These are phyloP conservation scores for Caenorhabditis parvicauda DNA, from an alignment of 2,888 invertebrate species.

Conservation along the genomic window DNA sequence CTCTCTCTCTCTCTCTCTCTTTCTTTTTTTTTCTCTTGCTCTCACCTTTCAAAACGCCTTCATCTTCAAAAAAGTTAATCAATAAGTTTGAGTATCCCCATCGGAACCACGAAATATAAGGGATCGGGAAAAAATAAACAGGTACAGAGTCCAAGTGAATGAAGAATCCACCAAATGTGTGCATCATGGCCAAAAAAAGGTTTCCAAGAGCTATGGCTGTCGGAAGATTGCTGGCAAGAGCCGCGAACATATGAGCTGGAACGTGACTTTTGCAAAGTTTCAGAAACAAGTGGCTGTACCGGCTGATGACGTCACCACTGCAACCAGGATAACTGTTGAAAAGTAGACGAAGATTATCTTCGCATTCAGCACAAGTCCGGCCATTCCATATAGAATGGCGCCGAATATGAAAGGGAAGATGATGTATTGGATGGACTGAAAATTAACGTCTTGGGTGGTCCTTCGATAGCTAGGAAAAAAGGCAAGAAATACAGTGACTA, in stretches of 20 bases:
- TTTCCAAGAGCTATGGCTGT: slow-evolving; percentile 25
- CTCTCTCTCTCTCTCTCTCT: background rate
- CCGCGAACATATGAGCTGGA: slow-evolving; percentile 25
- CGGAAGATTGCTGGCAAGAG: slow-evolving; percentile 18
- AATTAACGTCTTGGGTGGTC: slow-evolving; percentile 47
- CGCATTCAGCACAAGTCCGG: slow-evolving; percentile 68
- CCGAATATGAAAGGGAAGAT: slow-evolving; percentile 80
- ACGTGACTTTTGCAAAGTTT: background rate
- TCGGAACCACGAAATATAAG: slow-evolving; percentile 63
- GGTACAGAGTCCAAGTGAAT: slow-evolving; percentile 46
- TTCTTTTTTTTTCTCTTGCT: slow-evolving; percentile 9
- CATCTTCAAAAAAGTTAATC: too few species aligned
- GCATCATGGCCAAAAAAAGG: slow-evolving; percentile 24
- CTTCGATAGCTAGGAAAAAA: too few species aligned
- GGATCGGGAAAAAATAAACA: slow-evolving; percentile 56
- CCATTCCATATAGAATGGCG: slow-evolving; percentile 80
- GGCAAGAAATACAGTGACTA: too few species aligned
- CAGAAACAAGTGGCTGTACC: too few species aligned
- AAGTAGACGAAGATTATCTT: background rate
- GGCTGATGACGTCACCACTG: slow-evolving; percentile 12
- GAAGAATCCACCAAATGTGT: slow-evolving; percentile 73
- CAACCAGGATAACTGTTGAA: slow-evolving; percentile 4
- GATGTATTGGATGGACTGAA: slow-evolving; percentile 76
- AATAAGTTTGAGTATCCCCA: too few species aligned
- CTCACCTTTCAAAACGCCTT: slow-evolving; percentile 1